Conservation (phyloP, 1,140 invertebrate genomes). For the Lethocerus indicus region DNA sequence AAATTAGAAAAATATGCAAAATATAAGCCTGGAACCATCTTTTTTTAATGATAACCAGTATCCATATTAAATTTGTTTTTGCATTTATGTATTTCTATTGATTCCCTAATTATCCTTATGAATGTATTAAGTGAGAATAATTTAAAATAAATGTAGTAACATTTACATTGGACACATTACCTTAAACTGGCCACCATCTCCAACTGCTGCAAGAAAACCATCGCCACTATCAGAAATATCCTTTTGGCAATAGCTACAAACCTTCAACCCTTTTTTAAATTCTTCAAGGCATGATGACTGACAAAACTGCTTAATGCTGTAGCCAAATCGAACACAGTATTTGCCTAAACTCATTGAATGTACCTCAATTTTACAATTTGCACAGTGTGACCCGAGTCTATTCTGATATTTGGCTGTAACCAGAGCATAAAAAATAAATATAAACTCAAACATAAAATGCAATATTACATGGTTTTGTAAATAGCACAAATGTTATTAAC, state of each 20-base stretch:
- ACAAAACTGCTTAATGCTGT: slow-evolving; percentile 89
- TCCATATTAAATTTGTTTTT: too few species aligned
- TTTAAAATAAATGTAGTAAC: not conserved
- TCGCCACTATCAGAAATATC: slow-evolving; percentile 40
- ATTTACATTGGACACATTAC: slow-evolving; percentile 18
- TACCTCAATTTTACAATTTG: slow-evolving; percentile 60
- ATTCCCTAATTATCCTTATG: not conserved
- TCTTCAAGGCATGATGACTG: slow-evolving; percentile 67
- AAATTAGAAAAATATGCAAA: too few species aligned
- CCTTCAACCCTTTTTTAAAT: slow-evolving; percentile 76
- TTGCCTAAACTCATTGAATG: slow-evolving; percentile 64
- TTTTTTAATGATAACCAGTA: too few species aligned
- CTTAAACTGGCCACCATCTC: slow-evolving; percentile 73
- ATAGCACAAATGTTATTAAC: too few species aligned
- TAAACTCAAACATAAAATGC: not conserved
- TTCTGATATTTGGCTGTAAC: slow-evolving; percentile 45
- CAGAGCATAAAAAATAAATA: not conserved
- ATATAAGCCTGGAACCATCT: too few species aligned
- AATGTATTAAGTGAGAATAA: not conserved
- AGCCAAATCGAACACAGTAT: slow-evolving; percentile 83
- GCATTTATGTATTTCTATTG: too few species aligned
- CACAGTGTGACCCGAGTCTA: slow-evolving; percentile 59
- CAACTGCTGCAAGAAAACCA: slow-evolving; percentile 70
- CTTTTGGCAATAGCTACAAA: slow-evolving; percentile 85
- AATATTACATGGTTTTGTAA: too few species aligned